Evolutionary conservation across 1,140 invertebrate genomes (phyloP).

Genomic region (Lucilia cuprina): DNA sequence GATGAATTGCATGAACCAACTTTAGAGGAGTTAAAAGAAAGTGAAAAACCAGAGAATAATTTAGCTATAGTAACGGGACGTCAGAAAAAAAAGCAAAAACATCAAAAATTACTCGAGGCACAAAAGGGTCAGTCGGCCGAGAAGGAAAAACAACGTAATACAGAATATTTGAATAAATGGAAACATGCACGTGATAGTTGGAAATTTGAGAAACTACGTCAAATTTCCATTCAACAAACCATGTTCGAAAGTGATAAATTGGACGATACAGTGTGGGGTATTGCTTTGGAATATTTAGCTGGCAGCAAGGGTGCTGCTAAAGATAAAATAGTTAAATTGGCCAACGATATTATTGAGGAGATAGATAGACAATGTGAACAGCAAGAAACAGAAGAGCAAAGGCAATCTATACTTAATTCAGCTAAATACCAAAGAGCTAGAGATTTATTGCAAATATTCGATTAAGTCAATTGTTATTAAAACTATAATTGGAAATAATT

Average conservation of each 20-base stretch:
- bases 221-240: constrained; percentile 76
- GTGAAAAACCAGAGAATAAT: constrained; percentile 53
- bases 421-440: constrained; percentile 65
- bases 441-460: constrained; percentile 64
- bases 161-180: constrained; percentile 73
- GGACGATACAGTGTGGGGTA: constrained; percentile 68
- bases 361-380: constrained; percentile 67
- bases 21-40: constrained; percentile 47
- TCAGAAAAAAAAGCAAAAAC: constrained; percentile 58
- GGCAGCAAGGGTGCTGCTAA: constrained; percentile 72
- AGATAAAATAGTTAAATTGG: constrained; percentile 68
- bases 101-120: constrained; percentile 48
- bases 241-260: constrained; percentile 69
- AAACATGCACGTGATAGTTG: constrained; percentile 72
- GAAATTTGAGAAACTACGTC: constrained; percentile 80
- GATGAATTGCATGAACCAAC: constrained; percentile 46
- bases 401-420: constrained; percentile 58
- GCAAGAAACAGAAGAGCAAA: constrained; percentile 50
- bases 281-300: constrained; percentile 75
- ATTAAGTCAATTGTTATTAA: constrained; percentile 36
- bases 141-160: constrained; percentile 60
- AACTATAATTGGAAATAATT: background rate
- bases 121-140: constrained; percentile 48
- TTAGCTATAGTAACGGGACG: constrained; percentile 54
- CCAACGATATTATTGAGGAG: constrained; percentile 70